Percentiles rank a stretch among this genome's conserved stretches.
Conservation (phyloP, 1,140 invertebrate species). For the Cydia strobilella region DNA sequence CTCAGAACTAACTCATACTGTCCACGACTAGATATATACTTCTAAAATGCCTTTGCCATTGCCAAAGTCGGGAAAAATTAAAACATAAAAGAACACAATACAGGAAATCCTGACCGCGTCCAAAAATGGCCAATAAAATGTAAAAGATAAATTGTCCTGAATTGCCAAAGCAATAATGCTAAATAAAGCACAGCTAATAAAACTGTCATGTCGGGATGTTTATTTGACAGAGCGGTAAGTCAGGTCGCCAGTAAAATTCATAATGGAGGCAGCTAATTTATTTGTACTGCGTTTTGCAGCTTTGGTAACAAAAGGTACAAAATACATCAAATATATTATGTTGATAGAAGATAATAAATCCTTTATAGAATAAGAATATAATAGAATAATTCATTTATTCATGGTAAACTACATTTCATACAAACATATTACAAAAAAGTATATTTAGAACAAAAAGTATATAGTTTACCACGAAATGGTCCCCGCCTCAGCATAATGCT, state of each 20-base stretch:
- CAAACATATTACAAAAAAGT: no score
- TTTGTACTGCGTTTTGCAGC: conserved; percentile 12
- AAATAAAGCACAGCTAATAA: conserved; percentile 31
- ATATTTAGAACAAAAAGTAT: no score
- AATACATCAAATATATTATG: no score
- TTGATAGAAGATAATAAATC: no score
- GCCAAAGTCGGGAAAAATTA: background rate
- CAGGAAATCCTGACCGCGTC: background rate
- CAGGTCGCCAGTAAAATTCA: conserved; percentile 28
- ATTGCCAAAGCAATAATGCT: conserved; percentile 25
- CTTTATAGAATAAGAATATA: no score
- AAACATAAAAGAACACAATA: background rate
- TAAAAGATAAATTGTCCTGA: conserved; percentile 18
- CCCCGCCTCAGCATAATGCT: no score
- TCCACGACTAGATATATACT: no score
- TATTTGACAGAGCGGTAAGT: conserved; percentile 23
- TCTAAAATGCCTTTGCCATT: background rate
- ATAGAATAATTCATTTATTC: no score
- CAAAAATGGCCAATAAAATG: conserved; percentile 7
- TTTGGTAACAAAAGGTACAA: background rate
- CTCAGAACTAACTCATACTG: no score
- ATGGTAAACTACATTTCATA: no score
- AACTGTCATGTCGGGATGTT: conserved; percentile 31
- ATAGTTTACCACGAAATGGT: no score
- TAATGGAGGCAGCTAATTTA: conserved; percentile 30